phyloP scores from a whole-genome alignment of 2,888 invertebrate genomes.

The Pandemis heparana region DNA sequence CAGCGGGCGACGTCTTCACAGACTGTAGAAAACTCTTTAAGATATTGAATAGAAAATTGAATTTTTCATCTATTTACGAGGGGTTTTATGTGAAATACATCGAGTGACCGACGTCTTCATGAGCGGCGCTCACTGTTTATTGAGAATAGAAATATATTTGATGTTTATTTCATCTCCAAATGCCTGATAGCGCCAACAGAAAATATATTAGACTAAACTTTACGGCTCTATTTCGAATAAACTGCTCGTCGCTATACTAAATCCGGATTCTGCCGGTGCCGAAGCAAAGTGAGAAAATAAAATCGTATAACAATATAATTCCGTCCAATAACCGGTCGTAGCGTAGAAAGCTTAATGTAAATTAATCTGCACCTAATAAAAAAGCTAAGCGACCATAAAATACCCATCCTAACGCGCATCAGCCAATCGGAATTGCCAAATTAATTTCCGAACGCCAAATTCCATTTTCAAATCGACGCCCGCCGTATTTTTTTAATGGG shows the following conservation, averaged over 20 bases:
- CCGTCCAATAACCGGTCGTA: conserved; percentile 6
- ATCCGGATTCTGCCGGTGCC: background rate
- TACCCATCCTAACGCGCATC: conserved; percentile 21
- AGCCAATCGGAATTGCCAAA: conserved; percentile 36
- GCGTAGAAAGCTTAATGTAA: conserved; percentile 5
- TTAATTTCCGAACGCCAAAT: conserved; percentile 40
- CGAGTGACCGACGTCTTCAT: conserved; percentile 22
- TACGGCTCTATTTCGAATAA: conserved; percentile 7
- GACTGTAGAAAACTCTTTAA: conserved; percentile 8
- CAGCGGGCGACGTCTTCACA: conserved; percentile 7
- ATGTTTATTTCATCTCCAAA: background rate
- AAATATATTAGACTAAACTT: conserved; percentile 12
- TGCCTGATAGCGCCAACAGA: background rate
- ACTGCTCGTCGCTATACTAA: background rate
- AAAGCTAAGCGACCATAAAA: conserved; percentile 39
- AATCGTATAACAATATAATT: background rate
- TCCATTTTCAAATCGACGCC: conserved; percentile 46
- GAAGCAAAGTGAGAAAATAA: background rate
- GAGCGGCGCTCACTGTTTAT: conserved; percentile 20
- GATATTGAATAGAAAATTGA: conserved; percentile 32
- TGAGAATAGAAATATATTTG: conserved; percentile 15
- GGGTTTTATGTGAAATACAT: conserved; percentile 14
- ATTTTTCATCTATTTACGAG: conserved; percentile 27
- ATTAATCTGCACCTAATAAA: conserved; percentile 32
- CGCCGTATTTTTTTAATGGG: conserved; percentile 44